Conservation (phyloP, 1,140 invertebrate species). For the Acyrthosiphon pisum region DNA sequence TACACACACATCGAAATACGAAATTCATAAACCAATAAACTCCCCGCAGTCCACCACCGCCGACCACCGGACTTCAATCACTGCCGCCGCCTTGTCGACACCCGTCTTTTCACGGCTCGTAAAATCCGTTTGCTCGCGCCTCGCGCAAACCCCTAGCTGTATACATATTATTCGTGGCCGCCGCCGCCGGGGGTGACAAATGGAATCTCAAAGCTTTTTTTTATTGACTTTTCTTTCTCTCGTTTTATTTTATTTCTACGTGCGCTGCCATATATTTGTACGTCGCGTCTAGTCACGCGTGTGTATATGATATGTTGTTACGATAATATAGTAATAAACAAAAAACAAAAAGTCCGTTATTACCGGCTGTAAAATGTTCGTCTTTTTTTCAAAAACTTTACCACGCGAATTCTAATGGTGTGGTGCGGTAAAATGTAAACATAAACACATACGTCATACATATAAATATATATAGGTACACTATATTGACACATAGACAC, state of each 20-base stretch:
- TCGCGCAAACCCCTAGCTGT: not conserved
- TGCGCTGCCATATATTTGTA: not conserved
- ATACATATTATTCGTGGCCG: not conserved
- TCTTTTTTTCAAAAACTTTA: not conserved
- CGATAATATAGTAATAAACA: constrained; percentile 10
- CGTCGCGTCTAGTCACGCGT: not conserved
- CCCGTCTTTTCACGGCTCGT: constrained; percentile 54
- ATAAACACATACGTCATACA: not conserved
- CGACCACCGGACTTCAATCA: constrained; percentile 50
- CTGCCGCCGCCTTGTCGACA: constrained; percentile 22
- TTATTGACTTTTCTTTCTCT: constrained; percentile 46
- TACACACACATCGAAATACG: not conserved
- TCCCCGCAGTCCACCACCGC: not conserved
- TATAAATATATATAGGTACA: not conserved
- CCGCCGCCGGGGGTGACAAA: constrained; percentile 26
- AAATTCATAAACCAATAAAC: constrained; percentile 57
- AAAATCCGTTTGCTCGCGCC: constrained; percentile 38
- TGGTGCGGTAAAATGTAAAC: not conserved
- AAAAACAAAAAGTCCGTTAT: not conserved
- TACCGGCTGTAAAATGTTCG: not conserved
- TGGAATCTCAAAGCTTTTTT: constrained; percentile 51
- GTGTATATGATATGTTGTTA: not conserved
- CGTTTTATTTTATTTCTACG: constrained; percentile 8
- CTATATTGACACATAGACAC: no score
- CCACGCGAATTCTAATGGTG: not conserved